Percentiles rank a stretch among this genome's conserved stretches.
Evolutionary conservation across 1,140 invertebrate genomes (phyloP).

Genomic region (Liolophura sinensis): DNA sequence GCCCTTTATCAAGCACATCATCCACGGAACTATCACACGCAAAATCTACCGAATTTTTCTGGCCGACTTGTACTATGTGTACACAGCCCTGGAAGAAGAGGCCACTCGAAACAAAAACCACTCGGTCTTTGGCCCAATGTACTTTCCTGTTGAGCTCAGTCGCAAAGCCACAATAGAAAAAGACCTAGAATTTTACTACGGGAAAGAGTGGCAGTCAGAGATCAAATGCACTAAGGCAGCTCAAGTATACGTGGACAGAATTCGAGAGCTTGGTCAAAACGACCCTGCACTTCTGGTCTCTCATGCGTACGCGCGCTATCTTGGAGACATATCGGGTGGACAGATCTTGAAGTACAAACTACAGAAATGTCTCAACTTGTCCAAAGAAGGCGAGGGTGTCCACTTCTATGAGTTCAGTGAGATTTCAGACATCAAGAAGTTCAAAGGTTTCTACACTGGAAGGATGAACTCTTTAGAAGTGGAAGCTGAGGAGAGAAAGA

Average conservation of each 20-base stretch:
- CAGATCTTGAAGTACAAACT: slow-evolving; percentile 14
- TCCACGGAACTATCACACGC: slow-evolving; percentile 2
- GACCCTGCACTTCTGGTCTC: slow-evolving; percentile 8
- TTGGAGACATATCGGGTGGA: slow-evolving; percentile 14
- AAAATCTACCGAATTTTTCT: slow-evolving; percentile 6
- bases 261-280: slow-evolving; percentile 1
- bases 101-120: slow-evolving; percentile 1
- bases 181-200: slow-evolving; percentile 13
- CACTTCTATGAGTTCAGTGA: slow-evolving; percentile 10
- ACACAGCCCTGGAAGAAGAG: slow-evolving; percentile 12
- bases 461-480: slow-evolving; percentile 9
- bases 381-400: slow-evolving; percentile 3
- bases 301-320: slow-evolving; percentile 11
- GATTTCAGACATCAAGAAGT: slow-evolving; percentile 1
- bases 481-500: neutral
- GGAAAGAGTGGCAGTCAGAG: slow-evolving; percentile 2
- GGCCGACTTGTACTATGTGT: slow-evolving; percentile 7
- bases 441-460: slow-evolving; percentile 9
- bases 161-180: slow-evolving; percentile 1
- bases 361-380: neutral
- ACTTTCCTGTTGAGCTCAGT: slow-evolving; percentile 12
- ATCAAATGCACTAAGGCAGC: neutral
- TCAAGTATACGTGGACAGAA: slow-evolving; percentile 6
- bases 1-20: slow-evolving; percentile 3
- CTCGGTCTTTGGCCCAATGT: neutral